Base-by-base conservation (phyloP, 2,113 vertebrate genomes). In the Mustela nigripes region DNA sequence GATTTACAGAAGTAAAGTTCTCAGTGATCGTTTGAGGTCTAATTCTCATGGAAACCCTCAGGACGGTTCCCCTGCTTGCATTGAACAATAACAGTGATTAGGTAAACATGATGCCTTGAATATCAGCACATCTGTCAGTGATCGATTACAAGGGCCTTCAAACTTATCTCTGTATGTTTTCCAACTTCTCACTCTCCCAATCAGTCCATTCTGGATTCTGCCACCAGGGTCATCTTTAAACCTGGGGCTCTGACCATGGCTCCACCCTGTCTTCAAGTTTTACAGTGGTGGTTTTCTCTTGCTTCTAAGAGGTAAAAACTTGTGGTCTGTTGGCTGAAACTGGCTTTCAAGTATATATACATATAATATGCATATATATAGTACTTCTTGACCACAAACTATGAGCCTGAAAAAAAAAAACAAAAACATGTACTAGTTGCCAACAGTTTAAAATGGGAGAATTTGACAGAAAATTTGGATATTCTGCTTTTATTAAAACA, bases 381-480 rank as follows among this genome's bases (percentile, higher is more conserved):
- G 18, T 36, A 18, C 58, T 63, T 81, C 91, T 74, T 67, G n/a
- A 67, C 31, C n/a, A 56, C 67, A 81, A 18, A 26, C 39, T 36
- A 9, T 45, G 42, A 96, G 45, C n/a, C 58, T 89, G 58, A 89
- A 69, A 69, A 69, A 69, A 69, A 91, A 53, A 15, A 53, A 48
- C 48, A 48, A 48, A 4, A 16, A 15, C 56, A 63, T 12, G 26
- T 56, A 58, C 33, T 74, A 28, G 56, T 74, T 94, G 93, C 90
- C 90, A 73, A 71, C 11, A 83, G 36, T 97, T 90, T 58, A 83
- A 89, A 91, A 71, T 8, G n/a, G 58, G 76, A 65, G 73, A 89
- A 81, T 79, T 74, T 73, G 87, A 85, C 50, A 63, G 58, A 93
- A 96, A 89, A n/a, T 60, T 36, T 92, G 42, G 33, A 48, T 31